phyloP scores from a whole-genome alignment of 2,113 vertebrate genomes.

The Ceyx melanurus region DNA sequence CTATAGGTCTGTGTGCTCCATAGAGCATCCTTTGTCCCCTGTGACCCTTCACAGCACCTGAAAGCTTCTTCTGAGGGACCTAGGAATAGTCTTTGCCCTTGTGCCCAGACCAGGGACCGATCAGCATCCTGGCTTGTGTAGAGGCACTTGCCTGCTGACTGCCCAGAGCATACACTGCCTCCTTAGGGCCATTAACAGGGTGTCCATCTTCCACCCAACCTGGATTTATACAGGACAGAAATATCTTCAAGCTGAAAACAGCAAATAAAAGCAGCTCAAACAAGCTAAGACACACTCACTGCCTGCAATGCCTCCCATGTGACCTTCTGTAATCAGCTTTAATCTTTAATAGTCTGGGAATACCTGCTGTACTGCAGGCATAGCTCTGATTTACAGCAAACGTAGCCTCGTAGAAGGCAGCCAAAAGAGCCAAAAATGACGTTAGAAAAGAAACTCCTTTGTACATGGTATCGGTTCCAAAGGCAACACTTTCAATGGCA shows the following conservation, averaged over 20 bases:
- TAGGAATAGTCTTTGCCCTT: neutral
- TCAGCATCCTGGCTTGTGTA: neutral
- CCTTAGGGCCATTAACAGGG: too few relatives aligned
- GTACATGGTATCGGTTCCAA: neutral
- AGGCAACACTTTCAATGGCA: neutral
- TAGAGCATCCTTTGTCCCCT: neutral
- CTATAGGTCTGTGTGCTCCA: neutral
- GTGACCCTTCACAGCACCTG: neutral
- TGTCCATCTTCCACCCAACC: neutral
- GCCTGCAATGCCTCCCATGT: neutral
- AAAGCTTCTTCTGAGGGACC: neutral
- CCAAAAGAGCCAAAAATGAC: neutral
- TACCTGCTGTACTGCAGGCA: neutral
- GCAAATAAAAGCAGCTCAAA: neutral
- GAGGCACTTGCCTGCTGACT: neutral
- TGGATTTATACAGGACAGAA: neutral
- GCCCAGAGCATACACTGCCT: too few relatives aligned
- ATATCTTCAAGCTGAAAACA: neutral
- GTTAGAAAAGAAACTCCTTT: neutral
- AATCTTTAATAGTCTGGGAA: neutral
- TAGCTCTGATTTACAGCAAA: neutral
- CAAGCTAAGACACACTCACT: neutral
- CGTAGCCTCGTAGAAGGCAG: accelerated
- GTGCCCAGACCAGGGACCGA: too few relatives aligned
- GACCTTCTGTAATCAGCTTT: neutral